Evolutionary conservation across 2,797 vertebrate genomes (phyloP), one percentile per base, ranked within the genome.

Genomic region (Urophycis tenuis): DNA sequence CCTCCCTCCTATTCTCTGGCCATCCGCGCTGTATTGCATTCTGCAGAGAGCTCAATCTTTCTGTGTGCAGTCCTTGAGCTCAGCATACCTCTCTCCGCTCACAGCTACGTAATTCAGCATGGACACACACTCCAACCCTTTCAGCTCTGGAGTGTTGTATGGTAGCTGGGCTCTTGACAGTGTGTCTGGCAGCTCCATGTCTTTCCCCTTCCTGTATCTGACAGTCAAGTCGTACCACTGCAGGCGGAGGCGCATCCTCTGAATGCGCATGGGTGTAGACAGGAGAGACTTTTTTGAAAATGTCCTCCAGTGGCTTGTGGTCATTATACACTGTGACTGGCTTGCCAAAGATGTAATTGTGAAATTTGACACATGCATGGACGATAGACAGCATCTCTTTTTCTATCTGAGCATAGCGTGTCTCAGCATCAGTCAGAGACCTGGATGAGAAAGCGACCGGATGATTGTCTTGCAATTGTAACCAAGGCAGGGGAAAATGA

Each of bases 181-280:
- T 22, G 74, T 80, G 75, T 81, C 83, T 0, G 80, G 77, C 6
- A 74, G 73, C 41, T 83, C 75, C 81, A 81, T 83, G 49, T 81
- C 76, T 5, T 81, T 80, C 14, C 71, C 77, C 71, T 33, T 33
- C 10, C 49, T 78, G 45, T 76, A 78, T 6, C 67, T 75, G 0
- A 80, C 78, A 17, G 75, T 78, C 3, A 82, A 8, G 8, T 35
- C 34, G 8, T 35, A 35, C 34, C 34, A 35, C 34, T 35, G 34
- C 34, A 10, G 4, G 12, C 5, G 83, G 32, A 80, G 35, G 19
- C 2, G n/a, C 78, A 82, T 83, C 72, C 64, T 81, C 60, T 81
- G 77, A 0, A 81, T 77, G 17, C 8, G 15, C 80, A 86, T 80
- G 1, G 73, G 79, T 1, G 72, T 79, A 1, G 80, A 78, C 14